These are phyloP conservation scores for Yponomeuta plumbellus DNA, from an alignment of 2,888 invertebrate genomes.

Conservation along the genomic window DNA sequence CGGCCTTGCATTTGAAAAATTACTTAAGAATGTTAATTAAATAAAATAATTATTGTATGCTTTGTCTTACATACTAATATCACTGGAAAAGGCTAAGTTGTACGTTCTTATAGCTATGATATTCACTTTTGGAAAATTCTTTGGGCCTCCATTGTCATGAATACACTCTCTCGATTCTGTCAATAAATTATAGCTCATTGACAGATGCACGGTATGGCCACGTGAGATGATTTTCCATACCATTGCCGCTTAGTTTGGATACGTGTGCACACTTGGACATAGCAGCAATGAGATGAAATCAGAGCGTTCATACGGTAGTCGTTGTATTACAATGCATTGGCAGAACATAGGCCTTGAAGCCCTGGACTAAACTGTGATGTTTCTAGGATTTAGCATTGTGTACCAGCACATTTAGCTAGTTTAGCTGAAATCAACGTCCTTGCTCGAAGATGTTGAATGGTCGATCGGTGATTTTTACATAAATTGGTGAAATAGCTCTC, in stretches of 20 bases:
- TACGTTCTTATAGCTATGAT: not conserved
- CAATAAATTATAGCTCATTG: no score
- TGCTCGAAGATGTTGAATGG: not conserved
- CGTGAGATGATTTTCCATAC: no score
- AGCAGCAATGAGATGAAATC: no score
- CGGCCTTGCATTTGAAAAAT: constrained; percentile 3
- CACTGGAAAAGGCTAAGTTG: not conserved
- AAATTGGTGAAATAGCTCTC: no score
- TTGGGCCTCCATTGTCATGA: not conserved
- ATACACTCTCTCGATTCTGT: no score
- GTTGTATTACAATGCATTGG: no score
- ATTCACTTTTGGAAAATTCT: not conserved
- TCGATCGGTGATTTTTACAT: no score
- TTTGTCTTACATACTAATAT: constrained; percentile 1
- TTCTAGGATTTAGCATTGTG: not conserved
- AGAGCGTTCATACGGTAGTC: no score
- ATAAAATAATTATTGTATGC: not conserved
- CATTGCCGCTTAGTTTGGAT: no score
- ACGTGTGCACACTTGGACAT: no score
- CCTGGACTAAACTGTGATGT: not conserved
- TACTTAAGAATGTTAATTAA: constrained; percentile 1
- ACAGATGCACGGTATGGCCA: no score
- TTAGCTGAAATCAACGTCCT: not conserved
- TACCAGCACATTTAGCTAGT: not conserved
- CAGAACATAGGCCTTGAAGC: no score